Evolutionary conservation across 2,888 invertebrate genomes (phyloP).

Genomic region (Serrognathus titanus): DNA sequence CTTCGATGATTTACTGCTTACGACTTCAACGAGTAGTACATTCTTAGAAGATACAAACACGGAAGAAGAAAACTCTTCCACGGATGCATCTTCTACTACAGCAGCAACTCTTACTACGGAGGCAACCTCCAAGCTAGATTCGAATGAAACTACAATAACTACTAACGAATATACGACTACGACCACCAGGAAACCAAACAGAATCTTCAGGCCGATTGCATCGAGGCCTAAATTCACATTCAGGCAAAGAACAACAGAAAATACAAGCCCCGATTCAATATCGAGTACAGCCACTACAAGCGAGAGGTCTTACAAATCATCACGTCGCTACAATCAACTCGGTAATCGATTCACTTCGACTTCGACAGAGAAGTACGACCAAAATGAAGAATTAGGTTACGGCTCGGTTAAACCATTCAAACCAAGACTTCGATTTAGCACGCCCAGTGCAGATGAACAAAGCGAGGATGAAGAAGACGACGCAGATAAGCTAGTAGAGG

Average conservation of each 20-base stretch:
- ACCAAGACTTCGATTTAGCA: conserved; percentile 23
- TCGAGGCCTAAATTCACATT: conserved; percentile 36
- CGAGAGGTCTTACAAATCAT: conserved; percentile 1
- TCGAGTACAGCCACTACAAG: conserved; percentile 3
- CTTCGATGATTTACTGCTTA: no score
- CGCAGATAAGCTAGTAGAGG: no score
- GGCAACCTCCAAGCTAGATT: no score
- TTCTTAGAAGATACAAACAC: no score
- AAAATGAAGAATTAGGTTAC: conserved; percentile 32
- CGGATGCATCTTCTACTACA: conserved; percentile 19
- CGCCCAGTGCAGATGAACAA: conserved; percentile 21
- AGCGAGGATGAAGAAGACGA: conserved; percentile 24
- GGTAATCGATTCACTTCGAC: no score
- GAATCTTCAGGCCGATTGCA: conserved; percentile 42
- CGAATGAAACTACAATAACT: no score
- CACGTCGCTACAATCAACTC: conserved; percentile 6
- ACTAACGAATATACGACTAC: conserved; percentile 4
- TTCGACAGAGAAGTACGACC: neutral
- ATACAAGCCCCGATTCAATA: conserved; percentile 4
- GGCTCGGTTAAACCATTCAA: conserved; percentile 21
- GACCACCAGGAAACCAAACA: conserved; percentile 37
- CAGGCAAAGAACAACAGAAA: conserved; percentile 9
- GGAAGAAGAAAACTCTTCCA: no score
- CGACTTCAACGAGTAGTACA: no score
- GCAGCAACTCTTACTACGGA: conserved; percentile 5